Evolutionary conservation across 2,113 vertebrate species (phyloP), one percentile per base, ranked within the genome.

Genomic region (Phalacrocorax pelagicus): DNA sequence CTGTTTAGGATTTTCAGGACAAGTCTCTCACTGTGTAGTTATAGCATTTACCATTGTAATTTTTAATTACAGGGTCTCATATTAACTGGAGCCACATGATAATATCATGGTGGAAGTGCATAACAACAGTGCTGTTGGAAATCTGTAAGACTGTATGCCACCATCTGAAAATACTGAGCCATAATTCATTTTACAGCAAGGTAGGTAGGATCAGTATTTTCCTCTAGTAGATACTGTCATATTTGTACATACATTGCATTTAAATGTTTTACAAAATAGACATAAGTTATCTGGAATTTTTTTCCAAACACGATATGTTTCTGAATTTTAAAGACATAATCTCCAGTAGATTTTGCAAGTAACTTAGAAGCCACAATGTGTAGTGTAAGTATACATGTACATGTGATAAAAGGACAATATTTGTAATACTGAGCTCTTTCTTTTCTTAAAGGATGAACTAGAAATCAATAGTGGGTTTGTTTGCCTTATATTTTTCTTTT

Each of bases 1-100:
- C 94, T 97, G 94, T 81, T 95, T 85, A 89, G 95, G 95, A 92
- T 96, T 96, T 97, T 96, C 83, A 91, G 61, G 65, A 96, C 94
- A 94, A 85, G 86, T 86, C 61, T 94, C 83, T 94, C 81, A 89
- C 92, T 96, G 88, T 91, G 85, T 85, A 71, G 92, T 94, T 96
- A 89, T 52, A 96, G 81, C 49, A 69, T 91, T 94, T 92, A 91
- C 95, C 90, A 94, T 85, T 95, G 84, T 92, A 91, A 96, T 91
- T 96, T 87, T 95, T 96, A 95, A 95, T 96, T 96, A 88, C 27
- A 86, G 86, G 73, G 69, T 96, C 80, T 92, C 88, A 32, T 75
- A 94, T 92, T 92, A 95, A 86, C 77, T 94, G 86, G 72, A 96
- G 80, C 86, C 96, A 96, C 92, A 94, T 93, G 96, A 92, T 86